phyloP scores from a whole-genome alignment of 1,140 invertebrate species.

The Atta colombica region DNA sequence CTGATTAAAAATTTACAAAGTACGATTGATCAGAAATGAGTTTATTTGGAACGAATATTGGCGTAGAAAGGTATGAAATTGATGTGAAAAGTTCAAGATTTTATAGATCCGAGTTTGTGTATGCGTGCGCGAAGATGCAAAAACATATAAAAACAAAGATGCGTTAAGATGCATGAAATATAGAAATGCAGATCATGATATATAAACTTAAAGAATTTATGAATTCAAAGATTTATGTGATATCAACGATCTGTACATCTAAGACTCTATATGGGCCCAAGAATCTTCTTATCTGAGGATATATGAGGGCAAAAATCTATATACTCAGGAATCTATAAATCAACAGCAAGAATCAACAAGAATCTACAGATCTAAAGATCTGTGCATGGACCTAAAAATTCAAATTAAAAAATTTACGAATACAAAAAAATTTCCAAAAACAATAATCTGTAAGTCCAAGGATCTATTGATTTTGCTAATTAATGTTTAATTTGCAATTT shows the following conservation, averaged over 20 bases:
- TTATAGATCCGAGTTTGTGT: slow-evolving; percentile 36
- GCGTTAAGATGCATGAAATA: slow-evolving; percentile 46
- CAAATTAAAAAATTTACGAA: slow-evolving; percentile 32
- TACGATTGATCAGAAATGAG: neutral
- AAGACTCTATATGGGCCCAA: slow-evolving; percentile 48
- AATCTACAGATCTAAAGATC: slow-evolving; percentile 42
- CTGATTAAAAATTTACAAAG: neutral
- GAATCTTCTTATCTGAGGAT: slow-evolving; percentile 51
- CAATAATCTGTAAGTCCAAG: slow-evolving; percentile 56
- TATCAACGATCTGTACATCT: slow-evolving; percentile 56
- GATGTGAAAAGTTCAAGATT: neutral
- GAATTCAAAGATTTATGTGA: slow-evolving; percentile 46
- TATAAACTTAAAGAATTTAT: slow-evolving; percentile 45
- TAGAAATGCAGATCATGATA: slow-evolving; percentile 52
- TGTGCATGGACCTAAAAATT: slow-evolving; percentile 45
- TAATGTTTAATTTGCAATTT: slow-evolving; percentile 40
- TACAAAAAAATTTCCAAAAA: slow-evolving; percentile 28
- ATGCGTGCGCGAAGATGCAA: neutral
- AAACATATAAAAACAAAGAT: slow-evolving; percentile 28
- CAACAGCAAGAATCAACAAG: slow-evolving; percentile 45
- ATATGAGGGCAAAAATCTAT: slow-evolving; percentile 49
- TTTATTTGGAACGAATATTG: slow-evolving; percentile 2
- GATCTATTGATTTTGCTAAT: slow-evolving; percentile 56
- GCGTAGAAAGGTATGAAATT: too few relatives aligned
- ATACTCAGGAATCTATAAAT: slow-evolving; percentile 51